These are phyloP conservation scores for Acanthis flammea DNA, from an alignment of 2,797 vertebrate species.

Conservation along the genomic window DNA sequence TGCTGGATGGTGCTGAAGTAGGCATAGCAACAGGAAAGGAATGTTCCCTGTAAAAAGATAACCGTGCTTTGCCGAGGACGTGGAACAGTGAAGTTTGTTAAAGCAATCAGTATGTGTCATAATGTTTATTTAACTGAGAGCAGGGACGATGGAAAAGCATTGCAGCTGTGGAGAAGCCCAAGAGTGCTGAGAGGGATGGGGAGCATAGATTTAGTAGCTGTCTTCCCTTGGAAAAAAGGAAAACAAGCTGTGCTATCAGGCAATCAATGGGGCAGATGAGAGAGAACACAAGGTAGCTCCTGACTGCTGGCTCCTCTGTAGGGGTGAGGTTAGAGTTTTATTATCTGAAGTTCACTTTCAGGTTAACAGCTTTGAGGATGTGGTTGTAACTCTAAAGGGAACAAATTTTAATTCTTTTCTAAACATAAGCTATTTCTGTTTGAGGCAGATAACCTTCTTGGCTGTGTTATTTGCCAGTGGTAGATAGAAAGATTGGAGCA, in stretches of 20 bases:
- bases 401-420: conserved; percentile 68
- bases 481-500: conserved; percentile 32
- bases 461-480: conserved; percentile 14
- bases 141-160: conserved; percentile 50
- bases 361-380: conserved; percentile 72
- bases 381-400: conserved; percentile 61
- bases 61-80: conserved; percentile 20
- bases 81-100: conserved; percentile 59
- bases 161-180: conserved; percentile 64
- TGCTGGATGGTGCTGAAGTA: conserved; percentile 28
- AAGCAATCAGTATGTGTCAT: conserved; percentile 66
- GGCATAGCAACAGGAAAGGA: conserved; percentile 55
- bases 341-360: conserved; percentile 69
- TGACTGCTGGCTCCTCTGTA: conserved; percentile 13
- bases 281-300: conserved; percentile 48
- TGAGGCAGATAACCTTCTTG: conserved; percentile 61
- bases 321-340: conserved; percentile 42
- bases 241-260: conserved; percentile 54
- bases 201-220: conserved; percentile 63
- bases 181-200: conserved; percentile 47
- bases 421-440: conserved; percentile 67
- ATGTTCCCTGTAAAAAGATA: conserved; percentile 64
- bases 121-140: conserved; percentile 71
- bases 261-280: conserved; percentile 1
- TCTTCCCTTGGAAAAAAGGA: conserved; percentile 41